phyloP scores from a whole-genome alignment of 1,140 invertebrate genomes.

The Lutraria rhynchaena region DNA sequence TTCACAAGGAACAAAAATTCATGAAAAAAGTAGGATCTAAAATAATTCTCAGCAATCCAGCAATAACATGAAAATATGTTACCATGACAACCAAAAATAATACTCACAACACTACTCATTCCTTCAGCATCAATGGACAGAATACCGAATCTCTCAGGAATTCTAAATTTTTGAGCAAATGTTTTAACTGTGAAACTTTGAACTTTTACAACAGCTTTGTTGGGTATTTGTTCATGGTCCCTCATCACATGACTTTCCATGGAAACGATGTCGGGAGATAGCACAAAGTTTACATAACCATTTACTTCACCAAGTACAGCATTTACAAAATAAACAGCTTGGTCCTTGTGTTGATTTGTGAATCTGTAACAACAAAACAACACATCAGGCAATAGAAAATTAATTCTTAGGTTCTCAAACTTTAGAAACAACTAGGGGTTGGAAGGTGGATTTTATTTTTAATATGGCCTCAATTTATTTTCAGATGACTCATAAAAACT shows the following conservation, averaged over 20 bases:
- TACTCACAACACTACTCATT: conserved; percentile 67
- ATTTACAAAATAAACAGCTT: conserved; percentile 66
- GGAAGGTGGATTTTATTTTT: background rate
- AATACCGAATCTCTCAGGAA: conserved; percentile 73
- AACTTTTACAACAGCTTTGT: conserved; percentile 59
- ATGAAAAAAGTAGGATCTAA: no score
- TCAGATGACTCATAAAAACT: no score
- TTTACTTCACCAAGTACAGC: conserved; percentile 64
- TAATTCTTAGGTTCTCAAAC: background rate
- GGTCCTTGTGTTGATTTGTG: conserved; percentile 66
- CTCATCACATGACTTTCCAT: conserved; percentile 69
- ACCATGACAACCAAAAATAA: no score
- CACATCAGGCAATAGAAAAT: no score
- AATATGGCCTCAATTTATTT: background rate
- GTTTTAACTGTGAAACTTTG: conserved; percentile 67
- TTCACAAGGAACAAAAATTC: no score
- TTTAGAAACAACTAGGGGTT: background rate
- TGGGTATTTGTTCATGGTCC: background rate
- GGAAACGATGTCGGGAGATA: conserved; percentile 61
- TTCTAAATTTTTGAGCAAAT: conserved; percentile 65
- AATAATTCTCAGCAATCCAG: no score
- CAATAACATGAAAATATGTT: no score
- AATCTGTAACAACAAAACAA: conserved; percentile 62
- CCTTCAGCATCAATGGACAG: conserved; percentile 78
- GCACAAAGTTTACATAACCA: conserved; percentile 63